Percentiles rank a stretch among this genome's conserved stretches.
Conservation (phyloP, 2,888 invertebrate species). For the Gisinianus flammeolus region DNA sequence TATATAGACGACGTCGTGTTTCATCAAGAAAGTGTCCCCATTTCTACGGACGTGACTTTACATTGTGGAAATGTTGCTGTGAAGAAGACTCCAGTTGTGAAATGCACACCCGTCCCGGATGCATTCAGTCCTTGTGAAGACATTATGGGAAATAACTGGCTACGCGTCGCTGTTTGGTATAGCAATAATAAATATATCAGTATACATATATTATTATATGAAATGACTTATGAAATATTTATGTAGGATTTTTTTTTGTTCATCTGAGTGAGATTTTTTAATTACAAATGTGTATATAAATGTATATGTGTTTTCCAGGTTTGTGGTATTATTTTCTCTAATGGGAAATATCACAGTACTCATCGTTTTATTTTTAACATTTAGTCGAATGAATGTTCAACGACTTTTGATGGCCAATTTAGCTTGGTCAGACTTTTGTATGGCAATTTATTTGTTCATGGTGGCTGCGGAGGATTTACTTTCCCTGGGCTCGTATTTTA, state of each 20-base stretch:
- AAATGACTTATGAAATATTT: too few species aligned
- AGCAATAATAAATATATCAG: neutral
- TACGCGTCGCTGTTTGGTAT: constrained; percentile 81
- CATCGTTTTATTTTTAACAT: constrained; percentile 73
- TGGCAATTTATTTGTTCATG: constrained; percentile 79
- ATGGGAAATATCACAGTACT: constrained; percentile 84
- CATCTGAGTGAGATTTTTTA: too few species aligned
- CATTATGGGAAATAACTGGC: constrained; percentile 82
- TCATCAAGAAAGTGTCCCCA: too few species aligned
- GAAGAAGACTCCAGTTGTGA: constrained; percentile 60
- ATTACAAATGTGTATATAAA: too few species aligned
- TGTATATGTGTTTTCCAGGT: too few species aligned
- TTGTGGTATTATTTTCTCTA: constrained; percentile 80
- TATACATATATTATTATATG: too few species aligned
- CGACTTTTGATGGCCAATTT: constrained; percentile 79
- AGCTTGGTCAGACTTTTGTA: constrained; percentile 86
- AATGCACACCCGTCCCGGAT: constrained; percentile 76
- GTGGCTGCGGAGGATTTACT: constrained; percentile 83
- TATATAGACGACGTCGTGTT: too few species aligned
- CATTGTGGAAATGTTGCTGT: constrained; percentile 34
- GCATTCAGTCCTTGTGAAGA: constrained; percentile 88
- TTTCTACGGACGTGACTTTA: too few species aligned
- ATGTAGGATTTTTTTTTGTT: too few species aligned
- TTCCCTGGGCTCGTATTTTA: constrained; percentile 86
- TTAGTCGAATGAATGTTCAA: constrained; percentile 65